Evolutionary conservation across 2,888 invertebrate genomes (phyloP), one percentile per base, ranked within the genome.

Genomic region (Diadromus collaris): DNA sequence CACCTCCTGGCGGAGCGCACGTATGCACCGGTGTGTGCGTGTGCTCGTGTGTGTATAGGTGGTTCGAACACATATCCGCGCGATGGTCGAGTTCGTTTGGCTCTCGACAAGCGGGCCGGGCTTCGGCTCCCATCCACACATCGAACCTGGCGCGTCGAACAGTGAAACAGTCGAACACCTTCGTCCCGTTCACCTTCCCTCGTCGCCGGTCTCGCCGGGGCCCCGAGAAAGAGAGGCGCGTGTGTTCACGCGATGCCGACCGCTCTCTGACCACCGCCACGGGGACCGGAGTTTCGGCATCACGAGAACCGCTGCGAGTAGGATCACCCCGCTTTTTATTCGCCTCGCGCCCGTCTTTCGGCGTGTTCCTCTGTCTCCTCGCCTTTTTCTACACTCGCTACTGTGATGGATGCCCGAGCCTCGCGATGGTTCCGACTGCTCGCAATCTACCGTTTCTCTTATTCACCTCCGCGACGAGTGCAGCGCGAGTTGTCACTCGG

Each of bases 241-340:
- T 72, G 72, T 79, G 72, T 80, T 76, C 80, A 80, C 80, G 80
- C 80, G 78, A 80, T 80, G 68, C 75, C 75, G 56, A 56, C 70
- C 72, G 63, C 72, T 38, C 70, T 41, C 38, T 74, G 64, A 67
- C 69, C 69, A 72, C 64, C 21, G 51, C 71, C 41, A 61, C 48
- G 29, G 16, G 13, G 56, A 58, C 54, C 65, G 13, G 16, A n/a
- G 32, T 48, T 16, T 32, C 44, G 61, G 54, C 44, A 63, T 46
- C 72, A 46, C 56, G 70, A 71, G 51, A 51, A 51, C 32, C 63
- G 19, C 58, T 48, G 29, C 19, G n/a, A n/a, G n/a, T 19, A 48
- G 65, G 51, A 73, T 73, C 56, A 44, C 54, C 51, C 63, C 64
- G 58, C 60, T 74, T 76, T 72, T 80, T 67, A 71, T 74, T 71